Base-by-base conservation (phyloP, 2,888 invertebrate species). In the Cerastis leucographa region DNA sequence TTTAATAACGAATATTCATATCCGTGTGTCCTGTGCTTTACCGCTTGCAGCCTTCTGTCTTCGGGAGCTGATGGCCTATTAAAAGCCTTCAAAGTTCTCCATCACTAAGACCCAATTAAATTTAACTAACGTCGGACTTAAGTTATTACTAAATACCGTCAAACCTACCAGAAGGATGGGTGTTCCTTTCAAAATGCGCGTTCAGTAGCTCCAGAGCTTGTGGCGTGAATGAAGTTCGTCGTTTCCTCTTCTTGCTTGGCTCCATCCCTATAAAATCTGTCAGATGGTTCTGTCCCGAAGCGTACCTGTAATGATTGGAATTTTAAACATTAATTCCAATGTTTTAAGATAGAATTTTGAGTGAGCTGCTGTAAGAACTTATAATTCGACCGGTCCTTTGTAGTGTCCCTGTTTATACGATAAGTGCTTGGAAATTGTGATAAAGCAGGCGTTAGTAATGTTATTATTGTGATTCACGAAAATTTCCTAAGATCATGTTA, bases 241-340 rank as follows among this genome's bases (percentile, higher is more conserved):
- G 97, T 97, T 99, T 99, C 90, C 99, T 97, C 93, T 99, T 99
- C 97, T 99, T 99, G 80, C 99, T 99, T 8, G 99, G 99, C 93
- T 99, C 99, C 93, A 99, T 99, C 56, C 99, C 99, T 89, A 99
- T 99, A 95, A 99, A 99, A 93, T 99, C 99, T 82, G 99, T 99
- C 89, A 99, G 97, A 94, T 99, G 99, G 94, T 99, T 99, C 93
- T 99, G 98, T 0, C 99, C 99, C 89, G 98, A 98, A 88, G 98
- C 99, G 96, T 98, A 99, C 97, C 99, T 98, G 97, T 91, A 97
- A 97, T 94, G 66, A 88, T 73, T 71, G 75, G 77, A 84, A 90
- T 84, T 81, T 81, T 68, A 29, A 46, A 87, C 83, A 54, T 89
- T 89, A 88, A 81, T 71, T 1, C 25, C 42, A 66, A 71, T 40